Evolutionary conservation across 2,113 vertebrate genomes (phyloP).

Genomic region (Corythornis cristatus): DNA sequence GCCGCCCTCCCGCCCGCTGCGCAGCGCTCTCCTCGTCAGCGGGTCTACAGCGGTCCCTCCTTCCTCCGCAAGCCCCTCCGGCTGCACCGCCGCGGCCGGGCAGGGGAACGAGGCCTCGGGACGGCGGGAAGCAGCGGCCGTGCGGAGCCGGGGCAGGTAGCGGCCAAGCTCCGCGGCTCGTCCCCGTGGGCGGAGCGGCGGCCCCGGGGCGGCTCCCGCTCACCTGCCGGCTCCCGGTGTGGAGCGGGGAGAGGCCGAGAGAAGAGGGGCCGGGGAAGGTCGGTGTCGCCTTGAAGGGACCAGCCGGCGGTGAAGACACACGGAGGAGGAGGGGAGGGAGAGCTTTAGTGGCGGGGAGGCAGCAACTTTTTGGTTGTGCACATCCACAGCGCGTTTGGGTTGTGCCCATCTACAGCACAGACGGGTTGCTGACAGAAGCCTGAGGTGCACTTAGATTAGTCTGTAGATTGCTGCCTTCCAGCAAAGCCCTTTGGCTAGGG

Average conservation of each 20-base stretch:
- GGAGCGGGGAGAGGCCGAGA: background rate
- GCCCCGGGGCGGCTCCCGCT: background rate
- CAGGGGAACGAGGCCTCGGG: background rate
- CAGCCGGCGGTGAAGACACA: rapidly evolving
- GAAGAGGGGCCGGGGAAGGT: background rate
- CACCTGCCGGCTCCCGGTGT: background rate
- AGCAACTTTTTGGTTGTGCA: background rate
- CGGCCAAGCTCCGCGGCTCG: background rate
- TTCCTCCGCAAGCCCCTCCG: background rate
- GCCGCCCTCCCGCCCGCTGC: background rate
- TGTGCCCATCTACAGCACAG: background rate
- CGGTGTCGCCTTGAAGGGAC: background rate
- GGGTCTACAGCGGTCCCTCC: background rate
- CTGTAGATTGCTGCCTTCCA: background rate
- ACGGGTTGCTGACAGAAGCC: background rate
- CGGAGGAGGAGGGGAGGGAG: background rate
- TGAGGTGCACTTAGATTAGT: background rate
- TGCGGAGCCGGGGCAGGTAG: background rate
- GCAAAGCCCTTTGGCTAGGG: background rate
- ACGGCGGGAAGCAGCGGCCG: background rate
- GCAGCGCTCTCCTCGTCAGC: background rate
- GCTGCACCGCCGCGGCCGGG: background rate
- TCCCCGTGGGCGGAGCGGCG: background rate
- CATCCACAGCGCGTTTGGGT: background rate
- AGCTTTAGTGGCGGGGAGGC: background rate